Percentiles rank a stretch among this genome's conserved stretches.
Evolutionary conservation across 2,888 invertebrate species (phyloP).

Genomic region (Pheosia gnoma): DNA sequence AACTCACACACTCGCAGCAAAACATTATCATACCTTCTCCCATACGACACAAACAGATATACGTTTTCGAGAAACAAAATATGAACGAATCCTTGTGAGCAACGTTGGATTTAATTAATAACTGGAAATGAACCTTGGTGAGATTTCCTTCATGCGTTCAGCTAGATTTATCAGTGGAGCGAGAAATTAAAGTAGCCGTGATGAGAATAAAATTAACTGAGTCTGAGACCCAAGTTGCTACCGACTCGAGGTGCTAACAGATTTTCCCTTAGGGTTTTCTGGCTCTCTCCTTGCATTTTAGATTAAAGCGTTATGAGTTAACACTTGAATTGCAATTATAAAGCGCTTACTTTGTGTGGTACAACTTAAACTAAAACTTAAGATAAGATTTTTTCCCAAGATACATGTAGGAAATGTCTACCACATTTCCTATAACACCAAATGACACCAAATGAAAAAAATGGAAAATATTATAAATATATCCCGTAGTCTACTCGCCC

Average conservation of each 20-base stretch:
- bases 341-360: background rate
- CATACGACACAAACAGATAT: slow-evolving; percentile 17
- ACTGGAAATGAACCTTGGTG: slow-evolving; percentile 55
- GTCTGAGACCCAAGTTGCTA: slow-evolving; percentile 46
- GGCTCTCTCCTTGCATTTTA: slow-evolving; percentile 45
- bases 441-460: too few species aligned
- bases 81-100: slow-evolving; percentile 44
- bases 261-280: slow-evolving; percentile 44
- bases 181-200: slow-evolving; percentile 80
- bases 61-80: slow-evolving; percentile 34
- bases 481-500: too few species aligned
- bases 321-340: background rate
- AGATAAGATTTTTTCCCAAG: too few species aligned
- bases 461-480: too few species aligned
- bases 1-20: background rate
- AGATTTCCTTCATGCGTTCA: slow-evolving; percentile 69
- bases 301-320: background rate
- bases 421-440: too few species aligned
- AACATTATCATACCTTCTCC: background rate
- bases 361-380: too few species aligned
- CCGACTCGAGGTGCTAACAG: slow-evolving; percentile 57
- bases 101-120: slow-evolving; percentile 63
- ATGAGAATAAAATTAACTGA: slow-evolving; percentile 80
- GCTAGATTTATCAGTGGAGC: slow-evolving; percentile 77
- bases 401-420: too few species aligned